Evolutionary conservation across 1,140 invertebrate genomes (phyloP).

Genomic region (Agrilus planipennis): DNA sequence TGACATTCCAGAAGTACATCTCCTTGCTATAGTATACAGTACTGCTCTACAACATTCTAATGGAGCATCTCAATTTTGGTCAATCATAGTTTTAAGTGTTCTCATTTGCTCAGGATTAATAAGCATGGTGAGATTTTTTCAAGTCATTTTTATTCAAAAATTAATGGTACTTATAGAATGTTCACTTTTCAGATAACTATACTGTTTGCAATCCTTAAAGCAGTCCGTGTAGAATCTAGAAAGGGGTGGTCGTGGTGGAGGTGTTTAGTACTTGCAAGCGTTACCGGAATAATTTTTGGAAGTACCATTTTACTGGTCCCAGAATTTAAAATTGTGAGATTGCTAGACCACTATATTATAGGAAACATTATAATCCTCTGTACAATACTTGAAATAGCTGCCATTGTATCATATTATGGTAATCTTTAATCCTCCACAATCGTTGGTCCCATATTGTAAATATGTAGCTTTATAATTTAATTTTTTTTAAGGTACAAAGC

Average conservation of each 20-base stretch:
- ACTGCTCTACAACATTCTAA: conserved; percentile 24
- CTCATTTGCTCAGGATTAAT: conserved; percentile 37
- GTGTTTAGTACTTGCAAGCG: conserved; percentile 24
- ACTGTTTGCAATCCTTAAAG: conserved; percentile 36
- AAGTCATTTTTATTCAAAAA: background rate
- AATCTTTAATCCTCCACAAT: conserved; percentile 10
- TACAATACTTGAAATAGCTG: conserved; percentile 36
- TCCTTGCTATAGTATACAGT: conserved; percentile 37
- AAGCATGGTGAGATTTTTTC: conserved; percentile 36
- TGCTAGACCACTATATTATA: conserved; percentile 40
- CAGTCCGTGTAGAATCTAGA: conserved; percentile 33
- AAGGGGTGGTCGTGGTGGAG: conserved; percentile 34
- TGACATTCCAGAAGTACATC: conserved; percentile 33
- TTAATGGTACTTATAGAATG: conserved; percentile 9
- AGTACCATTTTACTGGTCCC: conserved; percentile 18
- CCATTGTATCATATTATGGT: conserved; percentile 40
- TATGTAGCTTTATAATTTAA: conserved; percentile 1
- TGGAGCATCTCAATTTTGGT: conserved; percentile 29
- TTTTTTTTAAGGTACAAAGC: conserved; percentile 31
- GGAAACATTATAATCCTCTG: conserved; percentile 36
- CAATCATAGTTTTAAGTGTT: conserved; percentile 32
- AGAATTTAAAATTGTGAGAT: conserved; percentile 33
- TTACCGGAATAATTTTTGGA: conserved; percentile 31
- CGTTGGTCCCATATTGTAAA: conserved; percentile 1
- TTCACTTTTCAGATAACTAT: conserved; percentile 35